Evolutionary conservation across 2,113 vertebrate species (phyloP), one percentile per base, ranked within the genome.

Genomic region (Phodopus roborovskii): DNA sequence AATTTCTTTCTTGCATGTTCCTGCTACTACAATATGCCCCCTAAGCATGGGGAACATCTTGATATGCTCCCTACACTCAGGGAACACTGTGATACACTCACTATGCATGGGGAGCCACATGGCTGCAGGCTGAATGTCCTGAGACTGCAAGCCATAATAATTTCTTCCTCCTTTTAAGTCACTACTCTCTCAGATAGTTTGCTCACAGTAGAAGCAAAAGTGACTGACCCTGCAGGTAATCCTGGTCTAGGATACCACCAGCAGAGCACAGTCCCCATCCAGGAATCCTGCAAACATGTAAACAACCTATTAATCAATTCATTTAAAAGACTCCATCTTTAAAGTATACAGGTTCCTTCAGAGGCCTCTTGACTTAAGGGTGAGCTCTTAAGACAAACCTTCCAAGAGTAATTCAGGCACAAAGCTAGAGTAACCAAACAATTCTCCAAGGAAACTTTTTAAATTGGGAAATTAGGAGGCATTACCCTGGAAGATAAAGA

Each of bases 401-500:
- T 70, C 33, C 17, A 68, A 45, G 73, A 88, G 64, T 39, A 81
- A n/a, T 19, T 42, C 48, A 79, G 45, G 74, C 20, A 77, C 2
- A 9, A 22, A 81, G 13, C 53, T 45, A 42, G 0, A 1, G 66
- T 33, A 16, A 84, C 68, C 28, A 82, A 33, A 50, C n/a, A 84
- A 39, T 39, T 42, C 62, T 42, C 75, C 75, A 86, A 91, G 39
- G 73, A 85, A 96, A 73, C 15, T 58, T 91, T 56, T 86, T 39
- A 79, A 87, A 87, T n/a, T 66, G 33, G 33, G 8, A 33, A 24
- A 64, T 58, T 26, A 60, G 56, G 48, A 4, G 7, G 20, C 2
- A 42, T 93, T 48, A 75, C 22, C 48, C 15, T 30, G 24, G 19
- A 92, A 95, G 58, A 83, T 60, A 90, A 75, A 95, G 68, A 90